phyloP scores from a whole-genome alignment of 2,888 invertebrate genomes.

The Sussaba pulchella region DNA sequence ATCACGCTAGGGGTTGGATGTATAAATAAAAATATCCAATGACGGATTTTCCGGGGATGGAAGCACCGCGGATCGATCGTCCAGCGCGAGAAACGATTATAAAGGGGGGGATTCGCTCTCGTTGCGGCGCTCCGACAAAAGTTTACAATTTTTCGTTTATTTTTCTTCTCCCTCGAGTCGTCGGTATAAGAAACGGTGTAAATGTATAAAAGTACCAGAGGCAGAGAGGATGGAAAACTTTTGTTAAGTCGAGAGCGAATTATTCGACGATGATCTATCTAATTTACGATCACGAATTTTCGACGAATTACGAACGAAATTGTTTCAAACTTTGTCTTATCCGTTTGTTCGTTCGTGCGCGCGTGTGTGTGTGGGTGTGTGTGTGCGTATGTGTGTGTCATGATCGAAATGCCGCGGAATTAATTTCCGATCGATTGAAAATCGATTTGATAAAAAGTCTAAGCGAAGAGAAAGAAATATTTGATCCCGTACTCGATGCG shows the following conservation, averaged over 20 bases:
- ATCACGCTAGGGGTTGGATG: slow-evolving; percentile 69
- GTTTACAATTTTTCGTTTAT: slow-evolving; percentile 63
- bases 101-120: not conserved
- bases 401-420: too few relatives aligned
- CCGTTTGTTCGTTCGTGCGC: too few relatives aligned
- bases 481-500: slow-evolving; percentile 17
- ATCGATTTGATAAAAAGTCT: not conserved
- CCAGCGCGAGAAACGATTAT: not conserved
- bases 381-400: too few relatives aligned
- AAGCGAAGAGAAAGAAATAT: slow-evolving; percentile 2
- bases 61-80: slow-evolving; percentile 48
- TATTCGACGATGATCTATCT: slow-evolving; percentile 4
- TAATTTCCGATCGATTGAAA: too few relatives aligned
- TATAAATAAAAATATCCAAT: slow-evolving; percentile 69
- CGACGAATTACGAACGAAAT: not conserved
- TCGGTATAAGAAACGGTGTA: slow-evolving; percentile 77
- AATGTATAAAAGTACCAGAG: slow-evolving; percentile 80
- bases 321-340: too few relatives aligned
- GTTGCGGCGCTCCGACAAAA: slow-evolving; percentile 74
- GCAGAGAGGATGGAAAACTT: slow-evolving; percentile 72
- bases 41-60: slow-evolving; percentile 64
- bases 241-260: slow-evolving; percentile 75
- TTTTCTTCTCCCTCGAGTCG: slow-evolving; percentile 8
- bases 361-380: too few relatives aligned
- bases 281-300: slow-evolving; percentile 17